Evolutionary conservation across 2,888 invertebrate species (phyloP), one percentile per base, ranked within the genome.

Genomic region (Ptychoptera contaminata): DNA sequence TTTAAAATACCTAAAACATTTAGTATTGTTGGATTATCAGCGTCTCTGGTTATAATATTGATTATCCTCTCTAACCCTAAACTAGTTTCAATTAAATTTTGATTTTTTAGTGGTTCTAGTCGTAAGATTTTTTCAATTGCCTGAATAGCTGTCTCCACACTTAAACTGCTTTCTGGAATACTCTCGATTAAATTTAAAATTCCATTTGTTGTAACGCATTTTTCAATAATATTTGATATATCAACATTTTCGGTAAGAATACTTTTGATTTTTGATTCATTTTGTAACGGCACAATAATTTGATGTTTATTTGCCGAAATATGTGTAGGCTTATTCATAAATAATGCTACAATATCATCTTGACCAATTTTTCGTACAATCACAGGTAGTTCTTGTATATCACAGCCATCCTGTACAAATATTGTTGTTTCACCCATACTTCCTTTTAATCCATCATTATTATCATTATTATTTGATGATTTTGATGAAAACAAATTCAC

Each of bases 351-450:
- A 31, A 72, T 52, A 50, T 71, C 63, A 53, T 62, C 47, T n/a
- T 48, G 47, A 8, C 45, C 67, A 31, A 70, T 54, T 56, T 66
- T 72, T 45, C 72, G 68, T 23, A 82, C 71, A 43, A 79, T 70
- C 11, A 78, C 64, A 2, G 80, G 80, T 40, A 82, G 66, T 58
- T 82, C 82, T 53, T 76, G 73, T 16, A 82, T 77, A 44, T 71
- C 69, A n/a, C 68, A 62, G 5, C 79, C 79, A 57, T 77, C 77
- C 62, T 82, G 79, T 44, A 78, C 63, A 39, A 82, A 58, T 46
- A 79, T 73, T 9, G 73, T 73, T 1, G 67, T 65, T 15, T 66
- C 61, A 2, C 50, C 50, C 1, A 46, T 16, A 9, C 31, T 40
- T 7, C 7, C 32, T 31, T 32, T 56, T 5, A 9, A 30, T 14